These are phyloP conservation scores for Himalopsyche phryganea DNA, from an alignment of 1,140 invertebrate genomes.

Conservation along the genomic window DNA sequence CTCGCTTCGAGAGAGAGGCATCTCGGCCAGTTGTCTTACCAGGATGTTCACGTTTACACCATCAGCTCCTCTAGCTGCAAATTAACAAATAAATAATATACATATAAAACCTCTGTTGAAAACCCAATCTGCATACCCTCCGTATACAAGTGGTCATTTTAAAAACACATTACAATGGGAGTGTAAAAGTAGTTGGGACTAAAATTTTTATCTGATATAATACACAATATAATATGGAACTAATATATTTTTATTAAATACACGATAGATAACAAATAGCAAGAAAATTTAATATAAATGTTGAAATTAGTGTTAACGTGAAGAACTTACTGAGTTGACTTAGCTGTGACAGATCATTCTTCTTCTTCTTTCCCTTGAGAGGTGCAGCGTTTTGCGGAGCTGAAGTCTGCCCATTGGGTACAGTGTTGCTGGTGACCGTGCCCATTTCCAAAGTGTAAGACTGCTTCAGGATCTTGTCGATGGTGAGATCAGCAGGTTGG, in stretches of 20 bases:
- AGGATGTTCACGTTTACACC: slow-evolving; percentile 66
- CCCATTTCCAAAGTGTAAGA: slow-evolving; percentile 32
- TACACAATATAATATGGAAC: too few relatives aligned
- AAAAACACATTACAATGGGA: too few relatives aligned
- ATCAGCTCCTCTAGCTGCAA: slow-evolving; percentile 58
- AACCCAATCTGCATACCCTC: too few relatives aligned
- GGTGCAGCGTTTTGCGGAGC: slow-evolving; percentile 22
- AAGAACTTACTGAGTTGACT: slow-evolving; percentile 50
- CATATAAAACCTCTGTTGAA: too few relatives aligned
- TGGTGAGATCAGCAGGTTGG: slow-evolving; percentile 48
- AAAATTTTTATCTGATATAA: too few relatives aligned
- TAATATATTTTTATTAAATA: too few relatives aligned
- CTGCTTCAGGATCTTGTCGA: slow-evolving; percentile 47
- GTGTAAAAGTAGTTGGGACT: too few relatives aligned
- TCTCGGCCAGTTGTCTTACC: slow-evolving; percentile 70
- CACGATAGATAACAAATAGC: too few relatives aligned
- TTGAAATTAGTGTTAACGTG: too few relatives aligned
- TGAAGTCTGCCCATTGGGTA: slow-evolving; percentile 29
- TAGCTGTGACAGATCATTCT: slow-evolving; percentile 45
- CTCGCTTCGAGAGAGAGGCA: slow-evolving; percentile 77
- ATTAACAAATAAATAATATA: slow-evolving; percentile 30
- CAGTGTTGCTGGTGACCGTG: slow-evolving; percentile 19
- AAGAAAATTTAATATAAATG: too few relatives aligned
- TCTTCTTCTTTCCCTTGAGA: slow-evolving; percentile 45
- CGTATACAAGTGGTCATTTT: too few relatives aligned